These are phyloP conservation scores for Caenorhabditis doughertyi DNA, from an alignment of 2,888 invertebrate species.

Conservation along the genomic window DNA sequence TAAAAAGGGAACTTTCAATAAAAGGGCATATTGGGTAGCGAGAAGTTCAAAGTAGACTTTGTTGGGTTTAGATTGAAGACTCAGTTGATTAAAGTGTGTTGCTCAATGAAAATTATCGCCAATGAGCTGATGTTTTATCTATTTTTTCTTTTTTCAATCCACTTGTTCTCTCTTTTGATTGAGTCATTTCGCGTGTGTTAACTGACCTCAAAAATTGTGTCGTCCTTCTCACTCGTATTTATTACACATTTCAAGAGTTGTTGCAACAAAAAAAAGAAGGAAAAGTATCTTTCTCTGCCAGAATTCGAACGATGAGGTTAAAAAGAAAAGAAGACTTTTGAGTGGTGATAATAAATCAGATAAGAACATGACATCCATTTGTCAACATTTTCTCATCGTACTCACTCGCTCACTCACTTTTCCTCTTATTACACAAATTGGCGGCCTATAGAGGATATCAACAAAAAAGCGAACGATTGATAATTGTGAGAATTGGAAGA, in stretches of 20 bases:
- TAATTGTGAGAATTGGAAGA: constrained; percentile 28
- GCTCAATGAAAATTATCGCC: too few relatives aligned
- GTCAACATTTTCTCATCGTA: constrained; percentile 51
- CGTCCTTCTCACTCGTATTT: constrained; percentile 24
- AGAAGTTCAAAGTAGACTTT: too few relatives aligned
- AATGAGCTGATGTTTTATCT: too few relatives aligned
- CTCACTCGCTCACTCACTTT: constrained; percentile 30
- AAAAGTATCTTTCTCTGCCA: constrained; percentile 15
- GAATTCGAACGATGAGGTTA: constrained; percentile 30
- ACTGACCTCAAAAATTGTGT: constrained; percentile 10
- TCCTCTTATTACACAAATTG: constrained; percentile 45
- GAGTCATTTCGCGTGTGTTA: constrained; percentile 8
- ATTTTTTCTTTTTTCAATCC: background rate
- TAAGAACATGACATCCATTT: constrained; percentile 59
- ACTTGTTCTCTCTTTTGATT: constrained; percentile 33
- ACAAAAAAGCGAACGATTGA: constrained; percentile 28
- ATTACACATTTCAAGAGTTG: constrained; percentile 43
- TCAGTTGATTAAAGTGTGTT: too few relatives aligned
- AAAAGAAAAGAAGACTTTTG: constrained; percentile 40
- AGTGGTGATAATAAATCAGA: constrained; percentile 57
- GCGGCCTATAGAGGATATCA: constrained; percentile 11
- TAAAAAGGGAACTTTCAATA: too few relatives aligned
- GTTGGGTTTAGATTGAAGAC: too few relatives aligned
- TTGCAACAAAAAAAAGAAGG: constrained; percentile 23
- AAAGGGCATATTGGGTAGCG: too few relatives aligned